Conservation (phyloP, 2,888 invertebrate species). For the Diaperis boleti region DNA sequence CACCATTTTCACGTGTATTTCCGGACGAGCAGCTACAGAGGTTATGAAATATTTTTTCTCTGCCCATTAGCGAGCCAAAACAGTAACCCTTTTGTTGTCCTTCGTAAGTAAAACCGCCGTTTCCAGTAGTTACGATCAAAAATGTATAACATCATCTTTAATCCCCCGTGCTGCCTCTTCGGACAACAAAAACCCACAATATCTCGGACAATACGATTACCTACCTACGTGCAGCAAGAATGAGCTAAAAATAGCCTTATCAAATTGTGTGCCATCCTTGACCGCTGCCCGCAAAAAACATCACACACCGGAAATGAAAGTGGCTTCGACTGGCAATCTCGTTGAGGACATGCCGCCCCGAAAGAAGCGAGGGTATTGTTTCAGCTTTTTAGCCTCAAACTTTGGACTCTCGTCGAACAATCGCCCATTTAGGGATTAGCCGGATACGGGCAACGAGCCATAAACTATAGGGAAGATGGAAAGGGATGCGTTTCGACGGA, state of each 20-base stretch:
- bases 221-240: conserved; percentile 12
- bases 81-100: no score
- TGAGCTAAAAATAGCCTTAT: conserved; percentile 30
- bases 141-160: no score
- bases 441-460: conserved; percentile 9
- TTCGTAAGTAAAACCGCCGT: no score
- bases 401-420: conserved; percentile 22
- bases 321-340: conserved; percentile 12
- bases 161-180: no score
- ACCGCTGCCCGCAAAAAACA: conserved; percentile 26
- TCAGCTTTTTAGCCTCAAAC: conserved; percentile 21
- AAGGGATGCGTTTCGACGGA: conserved; percentile 19
- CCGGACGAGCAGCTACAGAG: no score
- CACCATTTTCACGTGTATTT: no score
- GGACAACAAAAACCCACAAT: no score
- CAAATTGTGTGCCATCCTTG: conserved; percentile 23
- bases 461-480: conserved; percentile 18
- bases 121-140: no score
- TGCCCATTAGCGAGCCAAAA: no score
- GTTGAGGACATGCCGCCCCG: background rate
- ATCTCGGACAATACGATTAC: conserved; percentile 4
- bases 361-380: conserved; percentile 18
- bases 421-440: conserved; percentile 31
- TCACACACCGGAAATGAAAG: conserved; percentile 26
- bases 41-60: no score